Conservation (phyloP, 1,140 invertebrate genomes). For the Cherax quadricarinatus region DNA sequence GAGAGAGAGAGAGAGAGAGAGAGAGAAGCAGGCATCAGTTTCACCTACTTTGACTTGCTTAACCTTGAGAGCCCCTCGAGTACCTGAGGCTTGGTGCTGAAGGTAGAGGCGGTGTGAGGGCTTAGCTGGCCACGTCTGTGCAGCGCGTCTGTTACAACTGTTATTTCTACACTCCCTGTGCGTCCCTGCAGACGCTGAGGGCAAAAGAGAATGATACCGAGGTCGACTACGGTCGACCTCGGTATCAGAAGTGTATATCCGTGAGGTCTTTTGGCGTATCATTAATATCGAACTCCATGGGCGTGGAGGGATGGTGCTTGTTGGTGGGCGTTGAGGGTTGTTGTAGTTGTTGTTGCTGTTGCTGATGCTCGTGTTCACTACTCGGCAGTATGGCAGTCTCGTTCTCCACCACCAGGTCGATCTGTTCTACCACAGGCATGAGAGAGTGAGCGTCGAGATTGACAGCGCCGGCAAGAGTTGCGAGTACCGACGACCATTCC, state of each 20-base stretch:
- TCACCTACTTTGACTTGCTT: slow-evolving; percentile 3
- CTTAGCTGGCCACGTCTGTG: slow-evolving; percentile 29
- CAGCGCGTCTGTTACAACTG: slow-evolving; percentile 53
- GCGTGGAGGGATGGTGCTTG: slow-evolving; percentile 41
- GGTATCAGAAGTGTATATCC: slow-evolving; percentile 64
- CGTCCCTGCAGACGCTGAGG: not conserved
- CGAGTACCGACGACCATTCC: slow-evolving; percentile 30
- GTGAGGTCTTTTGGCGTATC: slow-evolving; percentile 54
- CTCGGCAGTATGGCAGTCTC: slow-evolving; percentile 33
- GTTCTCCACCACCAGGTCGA: slow-evolving; percentile 53
- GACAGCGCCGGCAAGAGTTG: slow-evolving; percentile 41
- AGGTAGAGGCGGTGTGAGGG: slow-evolving; percentile 7
- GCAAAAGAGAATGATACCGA: slow-evolving; percentile 10
- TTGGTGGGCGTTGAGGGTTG: slow-evolving; percentile 42
- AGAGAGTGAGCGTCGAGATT: slow-evolving; percentile 49
- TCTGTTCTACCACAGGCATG: slow-evolving; percentile 36
- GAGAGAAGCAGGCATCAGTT: not conserved
- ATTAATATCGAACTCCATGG: slow-evolving; percentile 57
- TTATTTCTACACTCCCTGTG: not conserved
- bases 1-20: not conserved
- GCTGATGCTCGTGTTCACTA: slow-evolving; percentile 23
- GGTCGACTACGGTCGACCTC: slow-evolving; percentile 40
- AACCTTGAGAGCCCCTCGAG: slow-evolving; percentile 20
- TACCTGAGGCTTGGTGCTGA: slow-evolving; percentile 53
- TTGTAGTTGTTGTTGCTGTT: slow-evolving; percentile 9